A percentile compares a stretch with the other conserved stretches of the same genome.
Conservation (phyloP, 2,797 vertebrate genomes). For the Cheirogaleus major region DNA sequence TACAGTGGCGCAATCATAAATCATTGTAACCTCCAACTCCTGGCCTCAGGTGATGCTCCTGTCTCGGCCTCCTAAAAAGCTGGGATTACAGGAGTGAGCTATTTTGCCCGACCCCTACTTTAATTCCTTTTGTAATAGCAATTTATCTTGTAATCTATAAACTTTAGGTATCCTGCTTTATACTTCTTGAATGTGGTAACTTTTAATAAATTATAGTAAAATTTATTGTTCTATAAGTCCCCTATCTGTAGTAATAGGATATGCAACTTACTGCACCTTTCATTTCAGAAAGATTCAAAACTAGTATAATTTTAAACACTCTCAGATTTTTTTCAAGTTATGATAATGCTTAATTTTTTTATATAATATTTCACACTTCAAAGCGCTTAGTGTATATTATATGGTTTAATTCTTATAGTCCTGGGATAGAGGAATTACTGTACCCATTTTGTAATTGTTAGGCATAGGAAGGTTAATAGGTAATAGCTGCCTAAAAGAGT, state of each 20-base stretch:
- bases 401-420: conserved; percentile 28
- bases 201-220: conserved; percentile 43
- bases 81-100: not conserved
- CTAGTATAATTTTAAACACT: conserved; percentile 12
- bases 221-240: conserved; percentile 4
- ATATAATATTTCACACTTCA: not conserved
- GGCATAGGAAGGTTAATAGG: not conserved
- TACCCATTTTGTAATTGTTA: conserved; percentile 23
- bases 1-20: too few relatives aligned
- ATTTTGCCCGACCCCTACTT: not conserved
- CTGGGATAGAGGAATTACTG: not conserved
- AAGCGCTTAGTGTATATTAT: not conserved
- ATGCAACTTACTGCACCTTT: not conserved
- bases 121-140: not conserved
- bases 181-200: not conserved
- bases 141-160: not conserved
- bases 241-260: not conserved
- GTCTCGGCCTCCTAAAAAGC: not conserved
- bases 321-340: conserved; percentile 28
- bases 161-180: not conserved
- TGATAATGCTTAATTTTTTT: not conserved
- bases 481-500: not conserved
- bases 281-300: conserved; percentile 4
- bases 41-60: not conserved
- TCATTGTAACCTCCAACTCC: not conserved